These are phyloP conservation scores for Dendrocincla fuliginosa DNA, from an alignment of 2,797 vertebrate genomes.

Conservation along the genomic window DNA sequence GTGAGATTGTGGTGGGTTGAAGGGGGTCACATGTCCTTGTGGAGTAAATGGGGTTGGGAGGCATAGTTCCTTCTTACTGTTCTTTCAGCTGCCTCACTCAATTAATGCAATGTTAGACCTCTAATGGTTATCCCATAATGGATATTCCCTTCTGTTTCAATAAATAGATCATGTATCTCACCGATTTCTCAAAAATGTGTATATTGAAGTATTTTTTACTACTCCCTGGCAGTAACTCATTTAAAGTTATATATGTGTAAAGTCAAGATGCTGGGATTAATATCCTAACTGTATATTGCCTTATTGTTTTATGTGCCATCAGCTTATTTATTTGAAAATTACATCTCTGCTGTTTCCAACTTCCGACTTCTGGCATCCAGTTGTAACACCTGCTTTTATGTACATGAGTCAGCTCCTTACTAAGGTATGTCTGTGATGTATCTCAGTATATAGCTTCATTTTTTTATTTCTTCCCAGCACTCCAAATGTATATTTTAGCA, in stretches of 20 bases:
- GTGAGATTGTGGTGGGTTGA: not conserved
- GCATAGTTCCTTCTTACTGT: not conserved
- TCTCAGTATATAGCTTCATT: not conserved
- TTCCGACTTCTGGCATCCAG: constrained; percentile 93
- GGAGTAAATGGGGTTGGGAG: not conserved
- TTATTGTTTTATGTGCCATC: not conserved
- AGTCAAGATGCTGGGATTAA: not conserved
- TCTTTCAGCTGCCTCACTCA: not conserved
- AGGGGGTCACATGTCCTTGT: not conserved
- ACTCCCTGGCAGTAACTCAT: not conserved
- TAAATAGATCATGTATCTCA: not conserved
- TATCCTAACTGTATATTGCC: not conserved
- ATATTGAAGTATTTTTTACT: not conserved
- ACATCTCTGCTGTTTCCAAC: constrained; percentile 88
- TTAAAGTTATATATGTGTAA: not conserved
- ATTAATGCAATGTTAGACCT: not conserved
- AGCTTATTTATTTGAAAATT: constrained; percentile 92
- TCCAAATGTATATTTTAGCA: not conserved
- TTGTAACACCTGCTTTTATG: constrained; percentile 90
- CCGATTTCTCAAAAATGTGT: not conserved
- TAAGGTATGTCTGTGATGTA: constrained; percentile 79
- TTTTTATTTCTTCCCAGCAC: not conserved
- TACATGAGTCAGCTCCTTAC: constrained; percentile 91
- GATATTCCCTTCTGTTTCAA: not conserved
- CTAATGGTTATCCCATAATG: not conserved